A percentile compares a stretch with the other conserved stretches of the same genome.
phyloP scores from a whole-genome alignment of 2,113 vertebrate species.

The Sorex araneus region DNA sequence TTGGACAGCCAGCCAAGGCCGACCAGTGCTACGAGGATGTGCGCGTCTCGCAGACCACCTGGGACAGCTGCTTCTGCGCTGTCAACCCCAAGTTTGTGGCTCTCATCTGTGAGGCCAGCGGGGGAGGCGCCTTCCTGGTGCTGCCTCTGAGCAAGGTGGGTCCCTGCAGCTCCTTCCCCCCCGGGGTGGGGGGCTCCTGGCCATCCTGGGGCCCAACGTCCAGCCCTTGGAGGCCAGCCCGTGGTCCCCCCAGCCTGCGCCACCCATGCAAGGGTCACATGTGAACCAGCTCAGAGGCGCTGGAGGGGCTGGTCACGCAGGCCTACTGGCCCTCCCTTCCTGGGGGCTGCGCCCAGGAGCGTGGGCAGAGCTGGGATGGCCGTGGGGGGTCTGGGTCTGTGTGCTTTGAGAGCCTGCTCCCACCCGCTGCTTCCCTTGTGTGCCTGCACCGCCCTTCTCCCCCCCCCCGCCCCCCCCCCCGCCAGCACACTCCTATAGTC shows the following conservation, averaged over 20 bases:
- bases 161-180: neutral
- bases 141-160: constrained; percentile 93
- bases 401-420: neutral
- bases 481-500: constrained; percentile 10
- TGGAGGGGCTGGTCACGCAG: neutral
- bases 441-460: neutral
- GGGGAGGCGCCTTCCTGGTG: constrained; percentile 95
- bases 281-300: neutral
- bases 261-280: neutral
- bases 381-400: neutral
- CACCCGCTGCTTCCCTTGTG: too few species aligned
- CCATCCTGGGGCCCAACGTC: neutral
- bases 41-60: constrained; percentile 95
- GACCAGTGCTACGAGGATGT: constrained; percentile 97
- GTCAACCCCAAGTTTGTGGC: constrained; percentile 96
- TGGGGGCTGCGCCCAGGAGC: neutral
- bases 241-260: too few species aligned
- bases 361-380: neutral
- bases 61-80: constrained; percentile 95
- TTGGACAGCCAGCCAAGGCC: constrained; percentile 92
- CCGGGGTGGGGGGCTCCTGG: neutral
- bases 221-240: too few species aligned
- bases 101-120: constrained; percentile 95
- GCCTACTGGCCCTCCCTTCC: too few species aligned
- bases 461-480: neutral